Evolutionary conservation across 2,113 vertebrate genomes (phyloP).

Genomic region (Lonchura striata): DNA sequence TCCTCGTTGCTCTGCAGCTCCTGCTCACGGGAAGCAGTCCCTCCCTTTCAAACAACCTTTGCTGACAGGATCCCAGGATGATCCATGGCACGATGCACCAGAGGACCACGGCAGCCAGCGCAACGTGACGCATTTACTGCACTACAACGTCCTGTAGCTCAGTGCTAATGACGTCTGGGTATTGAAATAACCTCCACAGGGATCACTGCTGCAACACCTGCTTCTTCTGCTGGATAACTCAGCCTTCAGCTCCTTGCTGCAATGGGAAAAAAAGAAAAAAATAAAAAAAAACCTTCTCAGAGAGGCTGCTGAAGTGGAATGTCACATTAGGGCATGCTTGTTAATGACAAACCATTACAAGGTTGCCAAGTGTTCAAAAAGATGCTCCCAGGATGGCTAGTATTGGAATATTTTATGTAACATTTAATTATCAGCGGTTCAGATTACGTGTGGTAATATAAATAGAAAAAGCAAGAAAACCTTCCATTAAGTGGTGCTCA

Average conservation of each 20-base stretch:
- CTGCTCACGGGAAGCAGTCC: not conserved
- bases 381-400: not conserved
- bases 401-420: conserved; percentile 1
- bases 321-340: conserved; percentile 21
- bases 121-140: conserved; percentile 63
- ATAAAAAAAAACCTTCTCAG: not conserved
- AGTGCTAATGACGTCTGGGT: conserved; percentile 67
- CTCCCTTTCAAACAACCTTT: conserved; percentile 73
- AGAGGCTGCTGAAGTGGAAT: conserved; percentile 24
- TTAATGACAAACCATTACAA: conserved; percentile 49
- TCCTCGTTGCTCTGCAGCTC: not conserved
- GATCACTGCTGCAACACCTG: conserved; percentile 66
- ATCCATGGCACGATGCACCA: conserved; percentile 60
- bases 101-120: conserved; percentile 28
- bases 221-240: conserved; percentile 51
- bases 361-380: conserved; percentile 24
- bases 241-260: conserved; percentile 6
- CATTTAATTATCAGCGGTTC: not conserved
- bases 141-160: conserved; percentile 60
- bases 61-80: conserved; percentile 48
- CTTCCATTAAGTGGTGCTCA: not conserved
- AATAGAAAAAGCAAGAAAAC: conserved; percentile 17
- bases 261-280: not conserved
- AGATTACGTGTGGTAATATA: not conserved
- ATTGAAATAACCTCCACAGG: conserved; percentile 62